Conservation (phyloP, 2,113 vertebrate species). For the Ahaetulla prasina region DNA sequence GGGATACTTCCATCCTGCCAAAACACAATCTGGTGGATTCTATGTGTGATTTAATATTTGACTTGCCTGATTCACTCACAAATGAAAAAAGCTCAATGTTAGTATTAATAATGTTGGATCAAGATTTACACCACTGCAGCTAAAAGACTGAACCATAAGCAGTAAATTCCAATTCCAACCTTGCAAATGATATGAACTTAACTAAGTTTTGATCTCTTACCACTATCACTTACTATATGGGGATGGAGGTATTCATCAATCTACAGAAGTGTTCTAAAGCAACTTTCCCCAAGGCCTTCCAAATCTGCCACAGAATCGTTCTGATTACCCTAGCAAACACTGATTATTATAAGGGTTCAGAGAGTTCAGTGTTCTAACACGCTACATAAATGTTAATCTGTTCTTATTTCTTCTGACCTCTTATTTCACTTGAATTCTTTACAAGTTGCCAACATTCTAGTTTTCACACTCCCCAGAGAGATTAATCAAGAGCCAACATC, state of each 20-base stretch:
- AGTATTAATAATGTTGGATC: not conserved
- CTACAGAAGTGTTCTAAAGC: not conserved
- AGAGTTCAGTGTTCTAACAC: not conserved
- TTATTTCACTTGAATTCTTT: not conserved
- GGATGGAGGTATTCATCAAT: not conserved
- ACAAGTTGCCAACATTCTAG: not conserved
- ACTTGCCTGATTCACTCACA: not conserved
- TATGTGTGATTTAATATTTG: not conserved
- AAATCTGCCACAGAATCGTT: not conserved
- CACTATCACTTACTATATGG: not conserved
- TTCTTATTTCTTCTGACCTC: not conserved
- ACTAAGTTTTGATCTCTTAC: not conserved
- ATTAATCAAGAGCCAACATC: not conserved
- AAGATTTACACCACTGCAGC: not conserved
- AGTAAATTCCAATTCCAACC: not conserved
- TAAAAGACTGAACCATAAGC: not conserved
- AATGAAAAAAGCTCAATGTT: not conserved
- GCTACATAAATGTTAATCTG: not conserved
- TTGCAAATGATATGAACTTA: not conserved
- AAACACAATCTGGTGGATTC: not conserved
- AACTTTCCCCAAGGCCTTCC: not conserved
- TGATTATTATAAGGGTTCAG: not conserved
- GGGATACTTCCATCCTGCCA: not conserved
- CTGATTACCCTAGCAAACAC: not conserved
- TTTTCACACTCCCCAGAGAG: not conserved